Conservation (phyloP, 1,140 invertebrate species). For the Zaprionus africanus region DNA sequence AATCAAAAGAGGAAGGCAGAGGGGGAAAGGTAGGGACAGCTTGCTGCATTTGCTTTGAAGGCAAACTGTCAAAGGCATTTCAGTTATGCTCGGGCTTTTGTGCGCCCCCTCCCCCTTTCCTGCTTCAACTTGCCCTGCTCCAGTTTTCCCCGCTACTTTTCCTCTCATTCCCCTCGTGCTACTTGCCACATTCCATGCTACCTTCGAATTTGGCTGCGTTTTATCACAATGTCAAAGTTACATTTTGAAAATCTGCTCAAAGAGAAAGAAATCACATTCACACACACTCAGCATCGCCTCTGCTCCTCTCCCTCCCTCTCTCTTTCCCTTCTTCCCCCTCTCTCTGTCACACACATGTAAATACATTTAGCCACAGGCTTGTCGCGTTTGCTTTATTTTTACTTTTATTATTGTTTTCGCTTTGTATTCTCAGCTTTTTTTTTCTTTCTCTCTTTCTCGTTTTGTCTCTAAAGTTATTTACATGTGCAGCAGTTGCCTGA, state of each 20-base stretch:
- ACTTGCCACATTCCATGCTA: conserved; percentile 23
- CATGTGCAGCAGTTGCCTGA: conserved; percentile 59
- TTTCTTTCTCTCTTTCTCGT: conserved; percentile 1
- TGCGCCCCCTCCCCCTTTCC: background rate
- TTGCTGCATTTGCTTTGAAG: conserved; percentile 71
- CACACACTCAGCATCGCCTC: background rate
- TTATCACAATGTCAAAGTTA: conserved; percentile 36
- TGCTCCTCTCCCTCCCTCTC: background rate
- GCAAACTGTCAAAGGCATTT: conserved; percentile 72
- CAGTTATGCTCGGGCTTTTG: conserved; percentile 32
- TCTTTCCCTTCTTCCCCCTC: background rate
- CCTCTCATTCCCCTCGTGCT: background rate
- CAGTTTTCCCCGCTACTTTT: background rate
- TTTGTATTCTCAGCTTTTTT: conserved; percentile 13
- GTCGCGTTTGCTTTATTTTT: conserved; percentile 40
- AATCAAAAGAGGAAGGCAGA: conserved; percentile 59
- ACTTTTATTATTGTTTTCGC: conserved; percentile 41
- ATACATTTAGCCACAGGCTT: conserved; percentile 43
- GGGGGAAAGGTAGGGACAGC: background rate
- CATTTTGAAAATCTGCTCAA: conserved; percentile 31
- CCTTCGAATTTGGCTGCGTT: conserved; percentile 27
- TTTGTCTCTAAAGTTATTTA: conserved; percentile 68
- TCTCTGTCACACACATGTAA: background rate
- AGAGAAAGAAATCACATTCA: conserved; percentile 23
- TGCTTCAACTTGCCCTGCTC: background rate